A percentile compares a stretch with the other conserved stretches of the same genome.
Conservation (phyloP, 1,140 invertebrate genomes). For the Camponotus vicinus region DNA sequence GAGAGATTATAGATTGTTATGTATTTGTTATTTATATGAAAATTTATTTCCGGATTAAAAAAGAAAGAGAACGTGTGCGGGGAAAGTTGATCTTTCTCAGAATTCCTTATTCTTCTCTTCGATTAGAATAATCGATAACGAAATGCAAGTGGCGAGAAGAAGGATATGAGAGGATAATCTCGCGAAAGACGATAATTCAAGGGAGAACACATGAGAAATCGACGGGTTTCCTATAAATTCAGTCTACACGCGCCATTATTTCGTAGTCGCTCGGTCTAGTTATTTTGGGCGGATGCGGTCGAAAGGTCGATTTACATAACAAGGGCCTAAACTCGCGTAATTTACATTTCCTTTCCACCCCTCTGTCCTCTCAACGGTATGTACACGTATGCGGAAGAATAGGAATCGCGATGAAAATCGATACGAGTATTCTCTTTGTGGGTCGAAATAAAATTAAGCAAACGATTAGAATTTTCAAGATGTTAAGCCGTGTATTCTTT, state of each 20-base stretch:
- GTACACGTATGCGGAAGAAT: constrained; percentile 32
- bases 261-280: constrained; percentile 34
- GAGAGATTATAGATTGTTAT: not conserved
- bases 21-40: not conserved
- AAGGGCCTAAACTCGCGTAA: constrained; percentile 65
- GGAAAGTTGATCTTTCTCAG: not conserved
- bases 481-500: not conserved
- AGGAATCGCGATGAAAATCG: constrained; percentile 52
- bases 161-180: too few relatives aligned
- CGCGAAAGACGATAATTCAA: not conserved
- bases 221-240: constrained; percentile 50
- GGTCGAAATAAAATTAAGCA: not conserved
- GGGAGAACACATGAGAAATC: not conserved
- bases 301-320: constrained; percentile 67
- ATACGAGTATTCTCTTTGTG: not conserved
- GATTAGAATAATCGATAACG: not conserved
- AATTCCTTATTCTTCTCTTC: not conserved
- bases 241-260: constrained; percentile 41
- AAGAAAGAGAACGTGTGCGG: too few relatives aligned
- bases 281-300: constrained; percentile 59
- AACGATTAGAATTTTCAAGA: not conserved
- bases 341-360: constrained; percentile 68
- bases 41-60: not conserved
- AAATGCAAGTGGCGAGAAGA: not conserved
- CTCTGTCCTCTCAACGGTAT: not conserved